These are phyloP conservation scores for Centruroides vittatus DNA, from an alignment of 1,140 invertebrate species.

Conservation along the genomic window DNA sequence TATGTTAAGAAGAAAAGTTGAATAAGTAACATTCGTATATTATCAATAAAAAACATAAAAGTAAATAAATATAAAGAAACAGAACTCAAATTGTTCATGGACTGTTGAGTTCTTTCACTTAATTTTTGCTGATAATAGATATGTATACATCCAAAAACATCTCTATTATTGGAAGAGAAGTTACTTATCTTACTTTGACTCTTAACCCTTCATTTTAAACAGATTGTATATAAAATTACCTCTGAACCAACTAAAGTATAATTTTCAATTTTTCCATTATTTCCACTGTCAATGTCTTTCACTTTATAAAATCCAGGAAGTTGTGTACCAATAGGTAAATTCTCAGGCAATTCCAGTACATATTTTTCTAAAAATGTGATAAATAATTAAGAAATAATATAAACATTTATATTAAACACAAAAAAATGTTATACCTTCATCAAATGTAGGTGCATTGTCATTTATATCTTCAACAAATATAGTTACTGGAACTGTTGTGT, in stretches of 20 bases:
- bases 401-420: not conserved
- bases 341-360: slow-evolving; percentile 22
- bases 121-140: no score
- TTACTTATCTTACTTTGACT: no score
- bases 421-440: slow-evolving; percentile 17
- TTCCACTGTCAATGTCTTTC: slow-evolving; percentile 19
- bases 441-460: slow-evolving; percentile 33
- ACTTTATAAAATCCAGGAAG: slow-evolving; percentile 20
- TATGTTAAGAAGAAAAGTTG: no score
- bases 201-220: no score
- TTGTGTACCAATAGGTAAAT: slow-evolving; percentile 20
- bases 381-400: no score
- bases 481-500: slow-evolving; percentile 26
- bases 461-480: slow-evolving; percentile 32
- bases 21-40: no score
- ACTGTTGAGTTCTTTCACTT: no score
- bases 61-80: no score
- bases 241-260: slow-evolving; percentile 21
- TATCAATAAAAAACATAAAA: no score
- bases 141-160: no score
- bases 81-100: no score
- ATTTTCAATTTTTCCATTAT: slow-evolving; percentile 21
- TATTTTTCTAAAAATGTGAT: slow-evolving; percentile 12
- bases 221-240: slow-evolving; percentile 3
- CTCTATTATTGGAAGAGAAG: no score